Evolutionary conservation across 2,797 vertebrate species (phyloP), one percentile per base, ranked within the genome.

Genomic region (Chelidonichthys spinosus): DNA sequence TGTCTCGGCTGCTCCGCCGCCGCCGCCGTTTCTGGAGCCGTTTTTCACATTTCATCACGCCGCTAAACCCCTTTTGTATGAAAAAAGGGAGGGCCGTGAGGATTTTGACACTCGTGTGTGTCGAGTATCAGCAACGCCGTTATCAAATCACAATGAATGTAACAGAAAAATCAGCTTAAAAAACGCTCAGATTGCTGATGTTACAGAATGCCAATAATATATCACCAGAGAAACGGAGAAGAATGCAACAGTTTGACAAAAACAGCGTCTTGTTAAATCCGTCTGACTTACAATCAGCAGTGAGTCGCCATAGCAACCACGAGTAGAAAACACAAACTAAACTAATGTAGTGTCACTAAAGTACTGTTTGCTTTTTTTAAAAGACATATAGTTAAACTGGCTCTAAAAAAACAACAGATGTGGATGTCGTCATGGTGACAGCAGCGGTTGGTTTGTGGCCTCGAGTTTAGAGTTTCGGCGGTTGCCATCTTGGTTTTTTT

Each of bases 21-120:
- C 25, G 25, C 25, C 25, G 25, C 25, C 25, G 25, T 25, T 25
- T 25, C 25, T 25, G 25, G 72, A 82, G 79, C 11, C 14, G 42
- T 81, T 88, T 25, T 72, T 75, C 78, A 76, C 79, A 35, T 71
- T 77, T 80, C 35, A 64, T 67, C 75, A 63, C 42, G 54, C 76
- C 47, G 76, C 63, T 78, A 65, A 81, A 40, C 8, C 64, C 59
- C 9, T 49, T 81, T 77, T 69, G 0, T 6, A 11, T 35, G 7
- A 55, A 55, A 44, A 44, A 44, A 15, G 13, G 37, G 75, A 39
- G 0, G 59, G 39, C 64, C 13, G 46, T 40, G 60, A 49, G 63
- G 77, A 79, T 80, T 76, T 82, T 83, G 72, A 74, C 68, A 76
- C 70, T 55, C 15, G 1, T 35, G 11, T 39, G 44, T 35, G 71